Evolutionary conservation across 2,113 vertebrate genomes (phyloP).

Genomic region (Salvator merianae): DNA sequence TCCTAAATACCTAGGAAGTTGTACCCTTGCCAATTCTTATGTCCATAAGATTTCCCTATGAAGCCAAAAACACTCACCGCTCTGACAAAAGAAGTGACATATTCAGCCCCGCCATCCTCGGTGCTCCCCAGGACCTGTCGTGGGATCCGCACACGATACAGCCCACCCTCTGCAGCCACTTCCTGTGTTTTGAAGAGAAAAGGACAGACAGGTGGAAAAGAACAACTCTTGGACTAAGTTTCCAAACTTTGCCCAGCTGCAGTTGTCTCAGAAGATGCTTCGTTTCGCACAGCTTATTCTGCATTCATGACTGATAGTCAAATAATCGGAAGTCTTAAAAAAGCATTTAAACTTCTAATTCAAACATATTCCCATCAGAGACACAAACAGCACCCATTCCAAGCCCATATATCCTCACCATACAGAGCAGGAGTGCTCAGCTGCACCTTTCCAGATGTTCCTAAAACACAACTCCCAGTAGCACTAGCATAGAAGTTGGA

Average conservation of each 20-base stretch:
- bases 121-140: conserved; percentile 74
- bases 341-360: neutral
- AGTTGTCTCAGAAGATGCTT: neutral
- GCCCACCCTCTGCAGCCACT: conserved; percentile 84
- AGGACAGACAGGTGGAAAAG: neutral
- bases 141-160: conserved; percentile 86
- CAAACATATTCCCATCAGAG: neutral
- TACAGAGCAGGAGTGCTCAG: neutral
- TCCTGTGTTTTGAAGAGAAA: conserved; percentile 79
- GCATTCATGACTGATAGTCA: neutral
- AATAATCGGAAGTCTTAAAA: neutral
- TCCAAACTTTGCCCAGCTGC: no score
- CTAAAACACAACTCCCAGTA: no score
- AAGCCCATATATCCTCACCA: neutral
- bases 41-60: neutral
- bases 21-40: neutral
- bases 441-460: no score
- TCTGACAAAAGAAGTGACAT: conserved; percentile 86
- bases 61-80: conserved; percentile 76
- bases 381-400: neutral
- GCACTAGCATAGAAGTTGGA: no score
- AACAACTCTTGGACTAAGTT: neutral
- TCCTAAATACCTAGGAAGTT: neutral
- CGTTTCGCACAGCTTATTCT: neutral
- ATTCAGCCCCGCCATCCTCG: conserved; percentile 68